Conservation (phyloP, 2,113 vertebrate genomes). For the Mormyrus lacerda region DNA sequence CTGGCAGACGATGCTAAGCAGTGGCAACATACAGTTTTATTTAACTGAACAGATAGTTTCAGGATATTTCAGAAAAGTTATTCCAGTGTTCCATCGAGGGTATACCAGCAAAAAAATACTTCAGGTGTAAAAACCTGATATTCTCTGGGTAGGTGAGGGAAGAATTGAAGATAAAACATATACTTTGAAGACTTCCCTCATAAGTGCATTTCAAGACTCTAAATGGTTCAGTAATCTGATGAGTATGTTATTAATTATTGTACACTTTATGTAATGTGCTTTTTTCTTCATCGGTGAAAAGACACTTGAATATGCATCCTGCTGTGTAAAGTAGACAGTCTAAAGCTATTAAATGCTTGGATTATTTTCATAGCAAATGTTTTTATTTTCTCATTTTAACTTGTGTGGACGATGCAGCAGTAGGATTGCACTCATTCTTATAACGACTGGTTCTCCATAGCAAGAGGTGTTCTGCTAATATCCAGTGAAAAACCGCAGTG, state of each 20-base stretch:
- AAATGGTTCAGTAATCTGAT: background rate
- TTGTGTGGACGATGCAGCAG: background rate
- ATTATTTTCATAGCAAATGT: background rate
- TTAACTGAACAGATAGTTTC: background rate
- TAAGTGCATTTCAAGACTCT: background rate
- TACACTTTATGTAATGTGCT: background rate
- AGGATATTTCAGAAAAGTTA: background rate
- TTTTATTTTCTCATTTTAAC: background rate
- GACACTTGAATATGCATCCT: background rate
- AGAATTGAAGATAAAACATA: background rate
- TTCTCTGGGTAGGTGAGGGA: background rate
- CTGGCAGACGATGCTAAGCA: background rate
- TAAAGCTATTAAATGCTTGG: background rate
- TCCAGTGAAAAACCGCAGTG: background rate
- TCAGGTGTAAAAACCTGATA: background rate
- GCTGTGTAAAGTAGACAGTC: background rate
- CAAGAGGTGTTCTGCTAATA: background rate
- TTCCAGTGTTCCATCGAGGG: background rate
- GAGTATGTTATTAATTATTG: background rate
- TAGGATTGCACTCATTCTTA: background rate
- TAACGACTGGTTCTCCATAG: background rate
- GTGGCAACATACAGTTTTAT: background rate
- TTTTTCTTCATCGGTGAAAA: background rate
- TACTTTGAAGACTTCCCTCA: background rate
- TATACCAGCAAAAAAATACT: background rate